Evolutionary conservation across 2,888 invertebrate species (phyloP), one percentile per base, ranked within the genome.

Genomic region (Tiliacea citrago): DNA sequence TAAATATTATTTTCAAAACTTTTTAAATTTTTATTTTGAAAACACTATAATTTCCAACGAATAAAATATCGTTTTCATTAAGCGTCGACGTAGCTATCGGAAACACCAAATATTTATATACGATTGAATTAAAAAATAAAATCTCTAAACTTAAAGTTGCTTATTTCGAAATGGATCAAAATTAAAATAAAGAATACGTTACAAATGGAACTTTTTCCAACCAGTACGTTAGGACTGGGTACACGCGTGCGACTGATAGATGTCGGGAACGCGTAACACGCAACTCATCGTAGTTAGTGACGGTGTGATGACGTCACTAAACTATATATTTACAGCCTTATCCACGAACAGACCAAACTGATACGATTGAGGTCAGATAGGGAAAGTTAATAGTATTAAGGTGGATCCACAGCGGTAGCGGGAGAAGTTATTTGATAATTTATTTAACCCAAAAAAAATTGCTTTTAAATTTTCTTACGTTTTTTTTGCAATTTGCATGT

Each of bases 231-330:
- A 80, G 88, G 84, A 79, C 78, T 85, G 89, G 88, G 85, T 79
- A 79, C 86, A 89, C 89, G 91, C 90, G 90, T 87, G 79, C 88
- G 87, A 92, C 93, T 92, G 91, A 89, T 88, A 88, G 84, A 79
- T 85, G 83, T 85, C 70, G 78, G 82, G 82, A 83, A 83, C 80
- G 81, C 90, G 88, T 84, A 87, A 85, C 85, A 92, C 92, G 91
- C 92, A 90, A 90, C 91, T 90, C 92, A 90, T 90, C 89, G 88
- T 82, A 82, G 83, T 85, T 89, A 86, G 89, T 93, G 92, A 93
- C 93, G 93, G 88, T 79, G 85, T 81, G 79, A 84, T 94, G 93
- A 94, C 93, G 93, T 92, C 93, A 93, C 91, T 83, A 82, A 83
- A 86, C 84, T 80, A 82, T 88, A 82, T 89, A 89, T 86, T 88